Conservation (phyloP, 2,113 vertebrate genomes). For the Ceyx melanurus region DNA sequence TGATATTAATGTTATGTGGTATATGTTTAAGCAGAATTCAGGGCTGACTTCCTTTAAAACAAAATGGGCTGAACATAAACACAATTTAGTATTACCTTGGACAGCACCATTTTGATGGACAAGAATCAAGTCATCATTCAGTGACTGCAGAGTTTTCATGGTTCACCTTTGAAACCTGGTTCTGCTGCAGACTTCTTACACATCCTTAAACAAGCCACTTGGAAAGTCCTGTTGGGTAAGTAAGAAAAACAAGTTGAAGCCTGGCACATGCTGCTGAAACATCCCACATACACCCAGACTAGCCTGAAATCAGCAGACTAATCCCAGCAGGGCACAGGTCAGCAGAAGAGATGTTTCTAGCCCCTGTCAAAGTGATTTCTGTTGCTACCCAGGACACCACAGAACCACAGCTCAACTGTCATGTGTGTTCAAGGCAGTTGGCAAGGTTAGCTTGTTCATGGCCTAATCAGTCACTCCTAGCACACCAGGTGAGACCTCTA, state of each 20-base stretch:
- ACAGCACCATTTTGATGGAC: conserved; percentile 17
- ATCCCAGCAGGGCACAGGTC: neutral
- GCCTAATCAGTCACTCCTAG: neutral
- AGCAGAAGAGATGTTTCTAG: neutral
- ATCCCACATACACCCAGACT: neutral
- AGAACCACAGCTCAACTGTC: neutral
- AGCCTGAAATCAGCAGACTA: neutral
- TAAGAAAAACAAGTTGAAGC: neutral
- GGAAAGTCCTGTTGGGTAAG: neutral
- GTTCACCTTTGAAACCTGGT: neutral
- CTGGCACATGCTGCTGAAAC: neutral
- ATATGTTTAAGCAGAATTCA: neutral
- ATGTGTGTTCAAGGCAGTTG: neutral
- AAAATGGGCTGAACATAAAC: neutral
- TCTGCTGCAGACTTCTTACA: neutral
- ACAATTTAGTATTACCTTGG: conserved; percentile 20
- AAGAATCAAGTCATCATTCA: neutral
- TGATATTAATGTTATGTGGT: neutral
- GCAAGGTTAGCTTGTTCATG: neutral
- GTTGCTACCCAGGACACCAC: neutral
- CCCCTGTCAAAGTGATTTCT: neutral
- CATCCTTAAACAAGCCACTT: neutral
- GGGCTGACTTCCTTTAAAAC: neutral
- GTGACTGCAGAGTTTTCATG: neutral
- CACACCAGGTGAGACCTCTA: neutral